Evolutionary conservation across 2,888 invertebrate genomes (phyloP), one percentile per base, ranked within the genome.

Genomic region (Mythimna albipuncta): DNA sequence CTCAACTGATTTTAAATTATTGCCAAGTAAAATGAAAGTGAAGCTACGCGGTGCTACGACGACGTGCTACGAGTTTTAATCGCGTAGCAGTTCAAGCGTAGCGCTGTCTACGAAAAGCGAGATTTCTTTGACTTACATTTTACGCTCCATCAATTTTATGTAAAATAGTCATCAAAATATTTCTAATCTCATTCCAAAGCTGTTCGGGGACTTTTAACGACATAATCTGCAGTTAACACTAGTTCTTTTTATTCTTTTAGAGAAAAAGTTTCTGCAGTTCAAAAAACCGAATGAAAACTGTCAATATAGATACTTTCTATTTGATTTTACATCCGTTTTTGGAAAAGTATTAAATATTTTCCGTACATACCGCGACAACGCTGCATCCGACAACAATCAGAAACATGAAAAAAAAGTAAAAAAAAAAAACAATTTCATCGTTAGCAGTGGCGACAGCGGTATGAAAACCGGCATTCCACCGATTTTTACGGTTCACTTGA

Each of bases 401-500:
- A 54, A 76, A 52, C 73, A 54, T 32, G 10, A 19, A 58, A 64
- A 72, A 64, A 72, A 64, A 47, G 10, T 7, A 50, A 54, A 64
- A 77, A 69, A 77, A 69, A 71, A 67, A 73, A 70, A 72, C 72
- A 72, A 70, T 77, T 83, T 76, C 44, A 38, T 21, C 77, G 69
- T 61, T 47, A 38, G 62, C 59, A 62, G 62, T 38, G 62, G 78
- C 64, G 70, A 70, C 62, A 69, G 66, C 47, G 16, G 77, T 78
- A 76, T 84, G 77, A 88, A 88, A 89, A 87, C 89, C 88, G 88
- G 90, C 87, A 91, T 91, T 92, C 91, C 91, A 84, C 87, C 74
- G 89, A 89, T 92, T 93, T 91, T 94, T 89, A 92, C 90, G 91
- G 90, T 87, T 81, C 88, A 84, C 87, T 86, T 91, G 91, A 92